Base-by-base conservation (phyloP, 2,888 invertebrate species). In the Deilephila elpenor region DNA sequence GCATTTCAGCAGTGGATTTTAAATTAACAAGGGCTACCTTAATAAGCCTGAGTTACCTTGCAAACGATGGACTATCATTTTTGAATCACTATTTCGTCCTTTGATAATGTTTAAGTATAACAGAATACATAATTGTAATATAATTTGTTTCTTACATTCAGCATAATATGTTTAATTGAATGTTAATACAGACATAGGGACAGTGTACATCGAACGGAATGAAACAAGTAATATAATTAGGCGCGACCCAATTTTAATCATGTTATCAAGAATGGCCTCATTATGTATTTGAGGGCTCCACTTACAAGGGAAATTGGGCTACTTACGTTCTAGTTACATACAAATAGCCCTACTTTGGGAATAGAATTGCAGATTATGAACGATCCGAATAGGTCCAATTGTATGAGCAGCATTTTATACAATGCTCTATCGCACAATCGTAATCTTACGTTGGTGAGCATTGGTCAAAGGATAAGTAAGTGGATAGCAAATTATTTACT, bases 221-320 rank as follows among this genome's bases (percentile, higher is more conserved):
- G n/a, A 6, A 56, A 56, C 56, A 56, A 56, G 56, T 6, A 56
- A 56, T n/a, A 56, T 56, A 56, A 56, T 56, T 56, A 56, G 56
- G 56, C 56, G n/a, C 1, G n/a, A 56, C 56, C 56, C 56, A 56
- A n/a, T 56, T 56, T 56, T n/a, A 56, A 56, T 56, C 56, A 56
- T 56, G 56, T 56, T 56, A 56, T 56, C 56, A 56, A n/a, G 56
- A 56, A 56, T 56, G 56, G 56, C 56, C 56, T 56, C 56, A 56
- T n/a, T n/a, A 6, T 4, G 56, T n/a, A n/a, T 56, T 56, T 56
- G 56, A 56, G 56, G 56, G 56, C n/a, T 56, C 56, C 56, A 17
- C n/a, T 56, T 56, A 56, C 56, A 56, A n/a, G 7, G 56, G 56
- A 56, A 56, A 56, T 56, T 14, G n/a, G 56, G 56, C 56, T 56